A percentile compares a stretch with the other conserved stretches of the same genome.
These are phyloP conservation scores for Mercenaria mercenaria DNA, from an alignment of 1,140 invertebrate genomes.

Conservation along the genomic window DNA sequence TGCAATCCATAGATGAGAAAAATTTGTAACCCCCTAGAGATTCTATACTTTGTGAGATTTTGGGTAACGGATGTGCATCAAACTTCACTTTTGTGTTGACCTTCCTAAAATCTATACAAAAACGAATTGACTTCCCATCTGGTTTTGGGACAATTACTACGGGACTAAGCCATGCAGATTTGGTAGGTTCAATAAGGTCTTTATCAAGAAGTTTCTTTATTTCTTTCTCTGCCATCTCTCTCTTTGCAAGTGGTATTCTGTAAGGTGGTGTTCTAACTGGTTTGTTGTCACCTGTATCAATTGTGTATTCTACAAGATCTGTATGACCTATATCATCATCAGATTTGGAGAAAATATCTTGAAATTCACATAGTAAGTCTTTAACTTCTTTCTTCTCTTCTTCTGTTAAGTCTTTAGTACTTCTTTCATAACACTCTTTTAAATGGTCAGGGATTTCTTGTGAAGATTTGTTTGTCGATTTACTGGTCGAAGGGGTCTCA, in stretches of 20 bases:
- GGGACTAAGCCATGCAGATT: slow-evolving; percentile 4
- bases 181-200: slow-evolving; percentile 3
- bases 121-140: background rate
- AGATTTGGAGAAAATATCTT: slow-evolving; percentile 28
- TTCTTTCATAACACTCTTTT: background rate
- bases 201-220: background rate
- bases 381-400: background rate
- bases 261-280: too few relatives aligned
- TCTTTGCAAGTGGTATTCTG: slow-evolving; percentile 7
- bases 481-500: background rate
- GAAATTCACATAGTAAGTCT: background rate
- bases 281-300: slow-evolving; percentile 27
- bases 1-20: background rate
- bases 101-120: slow-evolving; percentile 38
- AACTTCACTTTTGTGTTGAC: slow-evolving; percentile 3
- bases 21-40: background rate
- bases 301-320: background rate
- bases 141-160: slow-evolving; percentile 21
- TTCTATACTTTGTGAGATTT: slow-evolving; percentile 12
- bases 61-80: slow-evolving; percentile 33
- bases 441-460: slow-evolving; percentile 1
- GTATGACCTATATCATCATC: slow-evolving; percentile 18
- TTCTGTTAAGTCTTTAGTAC: background rate
- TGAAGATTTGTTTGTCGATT: background rate
- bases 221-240: slow-evolving; percentile 17